Percentiles rank a stretch among this genome's conserved stretches.
Evolutionary conservation across 2,888 invertebrate genomes (phyloP).

Genomic region (Eupithecia exiguata): DNA sequence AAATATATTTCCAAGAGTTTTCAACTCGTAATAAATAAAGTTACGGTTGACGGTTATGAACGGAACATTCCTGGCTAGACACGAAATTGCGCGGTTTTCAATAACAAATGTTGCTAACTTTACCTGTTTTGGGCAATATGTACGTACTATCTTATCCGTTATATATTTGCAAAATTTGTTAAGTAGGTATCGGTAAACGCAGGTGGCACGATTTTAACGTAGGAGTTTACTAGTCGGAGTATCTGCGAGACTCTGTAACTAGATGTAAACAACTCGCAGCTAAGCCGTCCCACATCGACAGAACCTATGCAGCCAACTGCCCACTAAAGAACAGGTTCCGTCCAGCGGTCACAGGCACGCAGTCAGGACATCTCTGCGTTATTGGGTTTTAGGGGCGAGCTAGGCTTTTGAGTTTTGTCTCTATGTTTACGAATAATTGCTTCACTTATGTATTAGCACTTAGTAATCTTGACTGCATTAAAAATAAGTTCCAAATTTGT

Average conservation of each 20-base stretch:
- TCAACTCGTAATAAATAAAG: slow-evolving; percentile 35
- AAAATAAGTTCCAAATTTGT: too few relatives aligned
- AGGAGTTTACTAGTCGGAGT: neutral
- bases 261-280: slow-evolving; percentile 19
- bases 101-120: slow-evolving; percentile 14
- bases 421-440: neutral
- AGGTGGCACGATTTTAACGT: slow-evolving; percentile 9
- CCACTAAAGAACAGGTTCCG: slow-evolving; percentile 30
- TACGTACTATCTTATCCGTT: neutral
- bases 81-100: slow-evolving; percentile 19
- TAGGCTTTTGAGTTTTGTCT: neutral
- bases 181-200: neutral
- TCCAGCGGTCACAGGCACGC: slow-evolving; percentile 12
- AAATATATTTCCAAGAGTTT: slow-evolving; percentile 32
- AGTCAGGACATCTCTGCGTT: neutral
- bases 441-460: neutral
- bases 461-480: too few relatives aligned
- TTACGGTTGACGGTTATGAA: slow-evolving; percentile 30
- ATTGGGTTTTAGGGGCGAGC: neutral
- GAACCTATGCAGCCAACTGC: slow-evolving; percentile 22
- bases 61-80: slow-evolving; percentile 29
- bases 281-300: slow-evolving; percentile 11
- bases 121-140: neutral
- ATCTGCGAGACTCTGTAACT: neutral
- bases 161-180: neutral